Base-by-base conservation (phyloP, 2,888 invertebrate species). In the Tetranychus truncatus region DNA sequence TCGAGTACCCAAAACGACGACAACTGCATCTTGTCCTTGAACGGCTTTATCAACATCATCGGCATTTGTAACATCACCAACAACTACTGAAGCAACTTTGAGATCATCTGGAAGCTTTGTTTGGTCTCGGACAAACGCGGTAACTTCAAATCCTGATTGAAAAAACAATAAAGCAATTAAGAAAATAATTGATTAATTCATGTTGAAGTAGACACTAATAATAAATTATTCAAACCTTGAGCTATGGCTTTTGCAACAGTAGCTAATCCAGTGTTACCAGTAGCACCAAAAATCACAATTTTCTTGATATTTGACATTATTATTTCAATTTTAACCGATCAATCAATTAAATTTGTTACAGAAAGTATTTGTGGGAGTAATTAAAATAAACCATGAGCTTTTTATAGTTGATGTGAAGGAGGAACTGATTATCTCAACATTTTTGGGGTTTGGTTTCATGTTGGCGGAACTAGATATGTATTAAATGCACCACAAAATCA, bases 231-330 rank as follows among this genome's bases (percentile, higher is more conserved):
- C 69, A 69, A 69, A 91, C 92, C 91, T 86, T 89, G 88, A 81
- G 89, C 86, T 1, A 92, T 83, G 6, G 91, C 91, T 76, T 89
- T 87, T 81, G 89, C 88, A 1, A 89, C 84, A 8, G 88, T 88
- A 82, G 90, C 90, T 76, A 89, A 84, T 65, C 92, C 92, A 78
- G 91, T 91, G 86, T 87, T 88, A 74, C 91, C 92, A 79, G 91
- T 91, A 18, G 89, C 88, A 77, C 92, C 92, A 81, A 92, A 90
- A 81, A 92, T 87, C 74, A 90, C 89, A 79, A 92, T 85, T 83
- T 79, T 80, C 69, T 77, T 78, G 15, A 79, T 77, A 46, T 21
- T 72, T 20, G 72, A 69, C 69, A 69, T 69, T 34, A 34, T 34
- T 34, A 6, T 7, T 55, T 55, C 55, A 55, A 15, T 55, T 55